Conservation (phyloP, 1,140 invertebrate species). For the Propsilocerus akamusi region DNA sequence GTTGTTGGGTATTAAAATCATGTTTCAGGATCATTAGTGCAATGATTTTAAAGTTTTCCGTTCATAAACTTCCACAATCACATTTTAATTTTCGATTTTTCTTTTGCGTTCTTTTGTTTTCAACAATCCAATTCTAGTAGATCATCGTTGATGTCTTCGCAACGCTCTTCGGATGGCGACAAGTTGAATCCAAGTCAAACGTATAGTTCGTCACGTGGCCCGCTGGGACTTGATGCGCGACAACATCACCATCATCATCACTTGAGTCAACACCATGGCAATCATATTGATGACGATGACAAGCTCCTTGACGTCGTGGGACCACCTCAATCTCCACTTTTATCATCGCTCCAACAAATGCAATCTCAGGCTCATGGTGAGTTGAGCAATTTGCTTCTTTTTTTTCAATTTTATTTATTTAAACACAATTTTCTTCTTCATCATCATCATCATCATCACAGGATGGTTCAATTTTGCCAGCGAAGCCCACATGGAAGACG, state of each 20-base stretch:
- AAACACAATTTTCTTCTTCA: not conserved
- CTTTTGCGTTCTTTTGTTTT: too few species aligned
- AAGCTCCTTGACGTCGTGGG: conserved; percentile 76
- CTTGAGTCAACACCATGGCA: conserved; percentile 25
- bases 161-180: conserved; percentile 32
- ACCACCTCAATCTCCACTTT: conserved; percentile 51
- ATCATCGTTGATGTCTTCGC: conserved; percentile 62
- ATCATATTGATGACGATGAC: conserved; percentile 62
- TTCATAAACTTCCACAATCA: too few species aligned
- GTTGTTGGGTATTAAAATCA: too few species aligned
- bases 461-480: conserved; percentile 34
- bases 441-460: conserved; percentile 11
- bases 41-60: not conserved
- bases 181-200: conserved; percentile 24
- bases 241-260: conserved; percentile 22
- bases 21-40: not conserved
- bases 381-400: conserved; percentile 18
- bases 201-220: conserved; percentile 24
- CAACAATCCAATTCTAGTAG: conserved; percentile 33
- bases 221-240: conserved; percentile 21
- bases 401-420: conserved; percentile 15
- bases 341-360: conserved; percentile 30
- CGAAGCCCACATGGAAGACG: conserved; percentile 26
- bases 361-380: conserved; percentile 17
- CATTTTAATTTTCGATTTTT: too few species aligned